Evolutionary conservation across 92 coral and sea anemone genomes (phyloP).

Genomic region (Phenganax marumi): DNA sequence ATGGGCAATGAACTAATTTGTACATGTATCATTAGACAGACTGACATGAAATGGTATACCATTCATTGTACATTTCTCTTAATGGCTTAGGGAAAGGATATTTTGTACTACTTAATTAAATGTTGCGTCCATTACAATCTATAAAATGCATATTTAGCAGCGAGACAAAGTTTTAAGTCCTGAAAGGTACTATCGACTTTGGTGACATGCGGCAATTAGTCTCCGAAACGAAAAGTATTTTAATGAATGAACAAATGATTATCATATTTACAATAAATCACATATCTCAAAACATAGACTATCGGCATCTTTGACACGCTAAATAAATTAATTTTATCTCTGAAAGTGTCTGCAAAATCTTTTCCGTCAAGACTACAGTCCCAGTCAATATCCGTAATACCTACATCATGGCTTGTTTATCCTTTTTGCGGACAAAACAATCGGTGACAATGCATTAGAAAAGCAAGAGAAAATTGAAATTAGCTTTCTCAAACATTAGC

Average conservation of each 20-base stretch:
- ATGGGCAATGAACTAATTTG: too few relatives aligned
- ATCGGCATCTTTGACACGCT: constrained; percentile 40
- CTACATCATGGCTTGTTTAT: neutral
- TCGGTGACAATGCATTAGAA: neutral
- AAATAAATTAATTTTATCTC: constrained; percentile 35
- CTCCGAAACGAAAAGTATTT: constrained; percentile 37
- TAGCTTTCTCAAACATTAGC: constrained; percentile 19
- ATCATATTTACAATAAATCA: constrained; percentile 41
- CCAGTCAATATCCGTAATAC: neutral
- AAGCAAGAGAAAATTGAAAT: constrained; percentile 14
- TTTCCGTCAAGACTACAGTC: neutral
- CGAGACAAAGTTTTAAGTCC: constrained; percentile 26
- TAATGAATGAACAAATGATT: constrained; percentile 40
- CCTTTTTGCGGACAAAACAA: neutral
- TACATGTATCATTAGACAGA: too few relatives aligned
- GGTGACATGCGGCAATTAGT: constrained; percentile 39
- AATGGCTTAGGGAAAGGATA: too few relatives aligned
- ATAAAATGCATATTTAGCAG: neutral
- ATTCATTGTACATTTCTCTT: too few relatives aligned
- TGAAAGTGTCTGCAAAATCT: neutral
- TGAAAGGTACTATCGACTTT: constrained; percentile 41
- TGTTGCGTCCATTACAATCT: neutral
- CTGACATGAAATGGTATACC: too few relatives aligned
- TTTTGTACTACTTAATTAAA: neutral
- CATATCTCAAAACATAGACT: constrained; percentile 34